A percentile compares a stretch with the other conserved stretches of the same genome.
phyloP scores from a whole-genome alignment of 1,140 invertebrate genomes.

The Pectinophora gossypiella region DNA sequence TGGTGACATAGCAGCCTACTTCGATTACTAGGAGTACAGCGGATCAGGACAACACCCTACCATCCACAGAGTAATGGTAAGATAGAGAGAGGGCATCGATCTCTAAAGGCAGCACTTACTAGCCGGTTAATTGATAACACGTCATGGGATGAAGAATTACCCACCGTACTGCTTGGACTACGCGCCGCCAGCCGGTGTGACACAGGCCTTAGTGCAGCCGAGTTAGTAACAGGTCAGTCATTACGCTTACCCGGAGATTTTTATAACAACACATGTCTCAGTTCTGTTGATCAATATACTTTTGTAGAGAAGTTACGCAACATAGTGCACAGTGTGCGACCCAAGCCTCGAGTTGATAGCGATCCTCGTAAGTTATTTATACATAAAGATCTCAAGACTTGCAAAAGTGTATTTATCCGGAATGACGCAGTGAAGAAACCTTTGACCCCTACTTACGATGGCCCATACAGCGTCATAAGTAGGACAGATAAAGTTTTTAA shows the following conservation, averaged over 20 bases:
- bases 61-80: constrained; percentile 53
- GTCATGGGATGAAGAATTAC: constrained; percentile 37
- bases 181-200: constrained; percentile 3
- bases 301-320: background rate
- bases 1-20: too few relatives aligned
- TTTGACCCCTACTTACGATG: constrained; percentile 23
- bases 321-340: background rate
- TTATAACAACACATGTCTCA: background rate
- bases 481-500: constrained; percentile 11
- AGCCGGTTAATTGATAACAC: constrained; percentile 7
- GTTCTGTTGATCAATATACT: background rate
- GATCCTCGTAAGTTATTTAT: constrained; percentile 25
- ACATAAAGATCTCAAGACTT: constrained; percentile 17
- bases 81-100: constrained; percentile 51
- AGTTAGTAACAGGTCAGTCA: background rate
- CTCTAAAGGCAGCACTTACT: constrained; percentile 51
- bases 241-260: background rate
- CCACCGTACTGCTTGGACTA: constrained; percentile 43
- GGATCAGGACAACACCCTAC: constrained; percentile 59
- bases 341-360: background rate
- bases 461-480: constrained; percentile 20
- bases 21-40: too few relatives aligned
- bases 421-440: constrained; percentile 20
- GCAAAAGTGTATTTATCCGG: constrained; percentile 24
- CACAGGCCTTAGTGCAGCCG: background rate